Percentiles rank a stretch among this genome's conserved stretches.
phyloP scores from a whole-genome alignment of 2,113 vertebrate species.

The Monarcha castaneiventris region DNA sequence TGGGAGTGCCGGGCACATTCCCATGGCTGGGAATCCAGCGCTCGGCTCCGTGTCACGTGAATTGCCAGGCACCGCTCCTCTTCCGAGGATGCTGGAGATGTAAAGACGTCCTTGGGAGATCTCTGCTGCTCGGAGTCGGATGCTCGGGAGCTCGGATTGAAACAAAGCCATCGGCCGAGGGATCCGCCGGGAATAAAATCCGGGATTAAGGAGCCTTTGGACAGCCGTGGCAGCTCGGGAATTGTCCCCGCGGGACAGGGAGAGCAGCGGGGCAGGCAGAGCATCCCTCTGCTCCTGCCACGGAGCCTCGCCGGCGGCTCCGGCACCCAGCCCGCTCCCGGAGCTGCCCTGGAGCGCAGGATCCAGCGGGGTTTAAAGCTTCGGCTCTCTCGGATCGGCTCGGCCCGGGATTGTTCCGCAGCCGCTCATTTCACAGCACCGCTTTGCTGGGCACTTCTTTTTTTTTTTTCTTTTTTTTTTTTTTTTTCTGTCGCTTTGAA shows the following conservation, averaged over 20 bases:
- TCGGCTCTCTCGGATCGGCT: no score
- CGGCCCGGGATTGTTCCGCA: not conserved
- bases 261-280: not conserved
- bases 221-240: accelerated
- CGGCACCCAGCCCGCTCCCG: accelerated
- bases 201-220: not conserved
- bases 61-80: not conserved
- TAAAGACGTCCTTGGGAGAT: not conserved
- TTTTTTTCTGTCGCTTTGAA: not conserved
- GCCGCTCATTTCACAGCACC: not conserved
- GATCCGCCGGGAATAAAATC: not conserved
- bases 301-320: not conserved
- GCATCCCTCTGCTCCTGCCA: accelerated
- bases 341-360: not conserved
- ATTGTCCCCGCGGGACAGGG: accelerated
- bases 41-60: not conserved
- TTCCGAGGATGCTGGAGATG: not conserved
- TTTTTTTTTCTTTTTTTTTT: not conserved
- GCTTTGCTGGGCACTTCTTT: not conserved
- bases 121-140: not conserved
- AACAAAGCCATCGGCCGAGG: not conserved
- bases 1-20: not conserved
- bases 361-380: not conserved
- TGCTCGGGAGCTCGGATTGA: not conserved
- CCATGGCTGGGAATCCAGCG: not conserved